phyloP scores from a whole-genome alignment of 2,888 invertebrate species.

The Parnassius mnemosyne region DNA sequence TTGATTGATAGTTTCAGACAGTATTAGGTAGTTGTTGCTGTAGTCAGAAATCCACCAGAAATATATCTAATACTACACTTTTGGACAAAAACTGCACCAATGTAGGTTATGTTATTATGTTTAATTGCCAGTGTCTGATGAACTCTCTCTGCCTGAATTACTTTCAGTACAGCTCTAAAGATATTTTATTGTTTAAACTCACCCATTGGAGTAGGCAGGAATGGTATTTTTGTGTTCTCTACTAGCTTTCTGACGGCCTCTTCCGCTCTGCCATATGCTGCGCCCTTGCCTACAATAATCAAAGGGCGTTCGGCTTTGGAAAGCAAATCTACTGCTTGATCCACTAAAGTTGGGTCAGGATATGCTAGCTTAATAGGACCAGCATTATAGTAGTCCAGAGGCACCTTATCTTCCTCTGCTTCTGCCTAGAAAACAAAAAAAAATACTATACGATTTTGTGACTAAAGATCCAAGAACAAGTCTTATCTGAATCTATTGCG shows the following conservation, averaged over 20 bases:
- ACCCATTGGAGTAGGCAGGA: slow-evolving; percentile 97
- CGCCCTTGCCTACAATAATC: slow-evolving; percentile 94
- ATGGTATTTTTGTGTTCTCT: slow-evolving; percentile 87
- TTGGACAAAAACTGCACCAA: too few species aligned
- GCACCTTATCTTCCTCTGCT: slow-evolving; percentile 65
- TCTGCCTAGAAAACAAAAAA: slow-evolving; percentile 50
- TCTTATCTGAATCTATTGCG: too few species aligned
- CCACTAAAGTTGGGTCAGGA: slow-evolving; percentile 86
- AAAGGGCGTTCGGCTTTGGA: slow-evolving; percentile 89
- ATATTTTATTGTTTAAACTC: slow-evolving; percentile 35
- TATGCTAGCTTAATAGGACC: slow-evolving; percentile 84
- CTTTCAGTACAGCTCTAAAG: too few species aligned
- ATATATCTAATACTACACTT: too few species aligned
- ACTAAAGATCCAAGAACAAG: too few species aligned
- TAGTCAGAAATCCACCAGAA: too few species aligned
- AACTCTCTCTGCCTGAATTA: too few species aligned
- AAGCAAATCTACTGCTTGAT: slow-evolving; percentile 85
- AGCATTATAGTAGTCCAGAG: slow-evolving; percentile 67
- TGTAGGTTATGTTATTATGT: too few species aligned
- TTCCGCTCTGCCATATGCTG: slow-evolving; percentile 91
- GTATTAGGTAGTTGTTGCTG: too few species aligned
- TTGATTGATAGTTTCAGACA: too few species aligned
- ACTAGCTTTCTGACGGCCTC: slow-evolving; percentile 85
- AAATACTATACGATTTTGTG: not conserved
- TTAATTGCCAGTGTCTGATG: too few species aligned